phyloP scores from a whole-genome alignment of 2,888 invertebrate genomes.

The Hirtodrosophila trivittata region DNA sequence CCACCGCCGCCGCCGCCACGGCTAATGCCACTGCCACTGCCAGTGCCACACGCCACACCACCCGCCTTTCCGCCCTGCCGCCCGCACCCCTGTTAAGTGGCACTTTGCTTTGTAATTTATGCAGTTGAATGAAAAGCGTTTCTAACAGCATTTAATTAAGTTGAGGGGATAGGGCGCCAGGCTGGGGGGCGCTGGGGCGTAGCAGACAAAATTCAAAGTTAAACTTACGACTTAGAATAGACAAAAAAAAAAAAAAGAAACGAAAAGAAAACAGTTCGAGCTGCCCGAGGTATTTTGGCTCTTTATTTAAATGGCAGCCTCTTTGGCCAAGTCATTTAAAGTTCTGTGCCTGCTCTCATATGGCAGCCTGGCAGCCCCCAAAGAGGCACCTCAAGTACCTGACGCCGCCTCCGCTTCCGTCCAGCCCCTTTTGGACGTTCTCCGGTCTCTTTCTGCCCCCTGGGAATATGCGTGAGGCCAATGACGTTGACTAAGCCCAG shows the following conservation, averaged over 20 bases:
- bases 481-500: constrained; percentile 16
- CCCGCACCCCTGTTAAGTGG: constrained; percentile 47
- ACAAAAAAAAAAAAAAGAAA: constrained; percentile 1
- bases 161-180: constrained; percentile 25
- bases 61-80: constrained; percentile 5
- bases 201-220: constrained; percentile 66
- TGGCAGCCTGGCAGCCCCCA: constrained; percentile 8
- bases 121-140: constrained; percentile 73
- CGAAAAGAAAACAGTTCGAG: background rate
- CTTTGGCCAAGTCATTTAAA: constrained; percentile 59
- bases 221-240: constrained; percentile 64
- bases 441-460: background rate
- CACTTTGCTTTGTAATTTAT: constrained; percentile 74
- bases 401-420: background rate
- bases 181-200: constrained; percentile 27
- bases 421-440: background rate
- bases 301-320: constrained; percentile 62
- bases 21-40: background rate
- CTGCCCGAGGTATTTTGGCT: constrained; percentile 46
- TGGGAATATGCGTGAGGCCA: constrained; percentile 28
- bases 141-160: constrained; percentile 75
- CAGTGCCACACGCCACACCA: background rate
- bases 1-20: constrained; percentile 5
- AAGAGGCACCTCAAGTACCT: constrained; percentile 35
- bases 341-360: constrained; percentile 15